Evolutionary conservation across 1,140 invertebrate genomes (phyloP).

Genomic region (Ericerus pela): DNA sequence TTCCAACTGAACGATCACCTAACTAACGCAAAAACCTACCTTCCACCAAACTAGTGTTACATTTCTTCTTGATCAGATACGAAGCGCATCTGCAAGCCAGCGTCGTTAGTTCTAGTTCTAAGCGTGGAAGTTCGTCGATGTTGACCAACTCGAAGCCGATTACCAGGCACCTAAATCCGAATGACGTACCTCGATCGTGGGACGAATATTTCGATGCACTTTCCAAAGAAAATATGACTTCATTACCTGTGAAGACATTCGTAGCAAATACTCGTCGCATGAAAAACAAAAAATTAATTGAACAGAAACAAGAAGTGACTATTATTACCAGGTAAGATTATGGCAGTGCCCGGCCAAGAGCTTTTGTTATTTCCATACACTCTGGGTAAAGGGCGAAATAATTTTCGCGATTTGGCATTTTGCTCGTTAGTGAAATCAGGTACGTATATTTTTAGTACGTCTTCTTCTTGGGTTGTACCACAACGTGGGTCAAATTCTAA

Average conservation of each 20-base stretch:
- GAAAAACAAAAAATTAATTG: not conserved
- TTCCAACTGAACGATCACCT: too few species aligned
- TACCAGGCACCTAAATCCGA: constrained; percentile 82
- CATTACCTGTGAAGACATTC: constrained; percentile 47
- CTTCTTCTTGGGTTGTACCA: constrained; percentile 84
- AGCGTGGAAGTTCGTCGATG: constrained; percentile 48
- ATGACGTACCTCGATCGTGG: constrained; percentile 68
- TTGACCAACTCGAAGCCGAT: constrained; percentile 76
- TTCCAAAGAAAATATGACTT: constrained; percentile 85
- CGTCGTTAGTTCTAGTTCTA: constrained; percentile 83
- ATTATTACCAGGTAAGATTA: constrained; percentile 62
- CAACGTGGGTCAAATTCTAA: constrained; percentile 87
- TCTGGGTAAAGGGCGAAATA: not conserved
- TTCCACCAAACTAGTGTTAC: too few species aligned
- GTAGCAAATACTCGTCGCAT: not conserved
- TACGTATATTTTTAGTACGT: constrained; percentile 50
- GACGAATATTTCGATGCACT: constrained; percentile 90
- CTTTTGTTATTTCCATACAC: constrained; percentile 7
- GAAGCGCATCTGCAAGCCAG: constrained; percentile 79
- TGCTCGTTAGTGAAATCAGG: constrained; percentile 5
- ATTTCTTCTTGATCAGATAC: constrained; percentile 73
- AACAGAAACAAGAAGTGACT: not conserved
- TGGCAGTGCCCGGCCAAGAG: constrained; percentile 65
- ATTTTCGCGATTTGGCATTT: not conserved
- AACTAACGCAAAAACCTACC: too few species aligned